A percentile compares a stretch with the other conserved stretches of the same genome.
Conservation (phyloP, 2,888 invertebrate genomes). For the Empis stercorea region DNA sequence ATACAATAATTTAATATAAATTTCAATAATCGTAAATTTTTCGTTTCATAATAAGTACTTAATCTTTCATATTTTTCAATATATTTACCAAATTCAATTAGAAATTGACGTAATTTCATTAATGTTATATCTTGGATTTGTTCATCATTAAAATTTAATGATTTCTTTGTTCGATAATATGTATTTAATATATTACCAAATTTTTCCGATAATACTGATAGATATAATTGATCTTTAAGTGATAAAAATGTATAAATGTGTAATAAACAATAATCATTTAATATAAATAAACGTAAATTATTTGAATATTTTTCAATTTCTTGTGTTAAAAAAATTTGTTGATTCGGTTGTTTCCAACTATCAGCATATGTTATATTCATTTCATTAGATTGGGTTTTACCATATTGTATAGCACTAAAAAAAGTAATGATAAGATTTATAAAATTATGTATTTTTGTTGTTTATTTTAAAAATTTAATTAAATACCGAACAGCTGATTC, state of each 20-base stretch:
- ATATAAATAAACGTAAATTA: not conserved
- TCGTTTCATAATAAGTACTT: not conserved
- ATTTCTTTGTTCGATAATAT: not conserved
- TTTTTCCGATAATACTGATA: not conserved
- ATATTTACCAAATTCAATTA: too few relatives aligned
- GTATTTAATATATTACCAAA: not conserved
- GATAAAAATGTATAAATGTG: not conserved
- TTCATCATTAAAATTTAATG: not conserved
- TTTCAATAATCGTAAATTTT: not conserved
- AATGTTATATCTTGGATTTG: not conserved
- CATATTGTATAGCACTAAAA: not conserved
- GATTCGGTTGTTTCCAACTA: not conserved
- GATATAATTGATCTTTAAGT: not conserved
- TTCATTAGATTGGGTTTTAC: not conserved
- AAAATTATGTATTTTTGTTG: not conserved
- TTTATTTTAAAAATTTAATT: not conserved
- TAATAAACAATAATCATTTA: not conserved
- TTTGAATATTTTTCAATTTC: not conserved
- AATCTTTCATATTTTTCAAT: not conserved
- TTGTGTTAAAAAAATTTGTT: not conserved
- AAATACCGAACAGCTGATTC: not conserved
- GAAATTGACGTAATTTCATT: not conserved
- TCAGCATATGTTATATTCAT: not conserved
- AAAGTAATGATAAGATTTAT: not conserved
- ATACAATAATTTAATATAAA: not conserved